Base-by-base conservation (phyloP, 2,888 invertebrate genomes). In the Drosophila prostipennis region DNA sequence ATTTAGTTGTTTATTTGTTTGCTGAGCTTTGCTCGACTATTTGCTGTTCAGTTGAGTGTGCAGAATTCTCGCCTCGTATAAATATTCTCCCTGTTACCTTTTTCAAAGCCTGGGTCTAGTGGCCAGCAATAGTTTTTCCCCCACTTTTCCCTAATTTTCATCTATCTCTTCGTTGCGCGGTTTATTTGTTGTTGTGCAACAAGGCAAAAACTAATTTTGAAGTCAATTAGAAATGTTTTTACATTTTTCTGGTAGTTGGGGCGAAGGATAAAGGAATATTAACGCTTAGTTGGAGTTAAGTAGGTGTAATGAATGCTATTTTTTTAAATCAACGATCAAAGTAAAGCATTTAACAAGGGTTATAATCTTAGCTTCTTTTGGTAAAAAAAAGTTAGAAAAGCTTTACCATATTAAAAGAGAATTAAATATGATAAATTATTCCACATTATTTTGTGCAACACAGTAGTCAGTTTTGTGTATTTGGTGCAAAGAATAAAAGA, bases 181-280 rank as follows among this genome's bases (percentile, higher is more conserved):
- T 14, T 49, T 64, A 32, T 67, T 67, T 67, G 48, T 67, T 67
- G 56, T 8, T 69, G 68, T 68, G 70, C 40, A 78, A 52, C 57
- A 51, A 40, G 45, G 57, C 80, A 65, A 59, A 80, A 86, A 86
- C 86, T 86, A 78, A 78, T 81, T 82, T 82, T 60, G 59, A 78
- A 81, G 87, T 81, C 84, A 81, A 86, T 81, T 81, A 81, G 80
- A 86, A 81, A 70, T 78, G 63, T 72, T 58, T 71, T 53, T 46
- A 48, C 46, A 65, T 49, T 67, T 64, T 46, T 32, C 45, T 26
- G 49, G n/a, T 19, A 37, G 40, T n/a, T 26, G 43, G 54, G 40
- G 6, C 34, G 29, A 8, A 13, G 55, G 0, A 23, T 32, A n/a
- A 42, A 14, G n/a, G 34, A 10, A 48, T 10, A 43, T 48, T n/a